Evolutionary conservation across 2,113 vertebrate genomes (phyloP).

Genomic region (Urocolius indicus): DNA sequence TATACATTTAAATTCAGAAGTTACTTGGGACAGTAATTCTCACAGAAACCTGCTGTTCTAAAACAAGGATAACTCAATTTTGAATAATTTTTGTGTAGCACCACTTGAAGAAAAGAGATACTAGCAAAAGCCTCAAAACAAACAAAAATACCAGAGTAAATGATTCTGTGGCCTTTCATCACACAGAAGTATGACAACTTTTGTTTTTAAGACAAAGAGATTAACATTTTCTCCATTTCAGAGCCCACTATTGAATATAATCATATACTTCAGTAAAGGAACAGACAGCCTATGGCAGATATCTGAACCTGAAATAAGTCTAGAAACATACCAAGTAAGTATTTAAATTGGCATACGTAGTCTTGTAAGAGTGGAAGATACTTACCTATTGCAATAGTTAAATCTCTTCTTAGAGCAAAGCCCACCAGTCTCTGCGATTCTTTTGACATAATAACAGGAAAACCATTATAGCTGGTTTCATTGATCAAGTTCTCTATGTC

Average conservation of each 20-base stretch:
- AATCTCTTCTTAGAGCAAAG: conserved; percentile 96
- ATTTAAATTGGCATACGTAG: neutral
- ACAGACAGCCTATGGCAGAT: neutral
- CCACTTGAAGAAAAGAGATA: neutral
- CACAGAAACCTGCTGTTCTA: neutral
- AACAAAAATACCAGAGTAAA: neutral
- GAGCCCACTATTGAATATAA: neutral
- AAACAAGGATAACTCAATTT: neutral
- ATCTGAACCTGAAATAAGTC: neutral
- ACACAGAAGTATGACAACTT: neutral
- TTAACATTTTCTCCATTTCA: neutral
- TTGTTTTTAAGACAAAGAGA: neutral
- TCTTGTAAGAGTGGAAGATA: neutral
- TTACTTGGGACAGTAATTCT: neutral
- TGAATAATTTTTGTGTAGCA: neutral
- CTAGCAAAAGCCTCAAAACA: neutral
- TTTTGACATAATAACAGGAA: conserved; percentile 98
- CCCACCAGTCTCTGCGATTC: conserved; percentile 97
- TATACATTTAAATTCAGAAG: neutral
- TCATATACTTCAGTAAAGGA: neutral
- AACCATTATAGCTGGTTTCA: conserved; percentile 96
- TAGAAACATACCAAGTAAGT: neutral
- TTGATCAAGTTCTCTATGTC: conserved; percentile 93
- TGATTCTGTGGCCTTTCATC: neutral
- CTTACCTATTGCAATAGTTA: conserved; percentile 97